phyloP scores from a whole-genome alignment of 2,113 vertebrate genomes.

The Entomyzon cyanotis region DNA sequence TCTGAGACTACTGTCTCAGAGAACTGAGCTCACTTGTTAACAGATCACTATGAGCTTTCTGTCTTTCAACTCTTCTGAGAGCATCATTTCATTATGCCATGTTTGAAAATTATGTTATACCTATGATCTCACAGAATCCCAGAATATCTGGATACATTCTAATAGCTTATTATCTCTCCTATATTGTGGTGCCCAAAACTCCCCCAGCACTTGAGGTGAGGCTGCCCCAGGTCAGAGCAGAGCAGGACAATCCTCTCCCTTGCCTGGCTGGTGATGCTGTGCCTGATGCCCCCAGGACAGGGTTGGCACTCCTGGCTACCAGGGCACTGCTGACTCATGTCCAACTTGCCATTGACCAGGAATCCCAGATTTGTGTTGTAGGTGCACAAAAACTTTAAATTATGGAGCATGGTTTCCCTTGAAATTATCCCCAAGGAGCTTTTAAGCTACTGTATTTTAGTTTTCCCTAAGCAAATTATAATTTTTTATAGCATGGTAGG shows the following conservation, averaged over 20 bases:
- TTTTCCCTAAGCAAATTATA: not conserved
- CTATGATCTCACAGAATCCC: not conserved
- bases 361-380: not conserved
- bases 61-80: not conserved
- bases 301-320: rapidly evolving
- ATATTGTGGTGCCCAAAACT: rapidly evolving
- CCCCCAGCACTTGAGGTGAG: rapidly evolving
- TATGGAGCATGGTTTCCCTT: not conserved
- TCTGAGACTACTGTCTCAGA: not conserved
- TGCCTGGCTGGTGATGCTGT: rapidly evolving
- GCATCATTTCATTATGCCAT: not conserved
- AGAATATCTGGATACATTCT: not conserved
- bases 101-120: not conserved
- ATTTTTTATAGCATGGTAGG: not conserved
- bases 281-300: not conserved
- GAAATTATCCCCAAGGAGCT: not conserved
- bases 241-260: not conserved
- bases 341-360: not conserved
- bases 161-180: not conserved
- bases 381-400: not conserved
- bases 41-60: not conserved
- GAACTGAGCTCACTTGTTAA: not conserved
- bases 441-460: not conserved
- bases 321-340: not conserved
- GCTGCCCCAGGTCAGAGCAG: rapidly evolving